Evolutionary conservation across 1,140 invertebrate species (phyloP).

Genomic region (Cotesia glomerata): DNA sequence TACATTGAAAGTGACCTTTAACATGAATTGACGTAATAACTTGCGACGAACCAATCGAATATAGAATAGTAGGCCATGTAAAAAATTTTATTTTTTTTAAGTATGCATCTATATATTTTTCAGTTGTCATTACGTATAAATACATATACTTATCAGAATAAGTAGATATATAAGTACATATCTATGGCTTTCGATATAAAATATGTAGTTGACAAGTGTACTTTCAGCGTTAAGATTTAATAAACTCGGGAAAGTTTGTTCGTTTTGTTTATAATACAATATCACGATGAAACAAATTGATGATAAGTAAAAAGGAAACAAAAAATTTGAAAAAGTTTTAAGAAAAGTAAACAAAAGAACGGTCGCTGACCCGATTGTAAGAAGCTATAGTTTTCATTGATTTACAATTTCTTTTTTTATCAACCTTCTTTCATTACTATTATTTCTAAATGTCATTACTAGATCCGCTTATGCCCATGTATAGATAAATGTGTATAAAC

Average conservation of each 20-base stretch:
- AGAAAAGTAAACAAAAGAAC: slow-evolving; percentile 19
- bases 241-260: not conserved
- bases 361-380: slow-evolving; percentile 29
- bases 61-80: slow-evolving; percentile 30
- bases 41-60: slow-evolving; percentile 19
- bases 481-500: too few species aligned
- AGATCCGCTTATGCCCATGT: slow-evolving; percentile 20
- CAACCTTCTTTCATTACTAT: slow-evolving; percentile 27
- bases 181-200: not conserved
- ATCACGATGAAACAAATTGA: not conserved
- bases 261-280: not conserved
- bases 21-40: slow-evolving; percentile 29
- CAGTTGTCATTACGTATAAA: not conserved
- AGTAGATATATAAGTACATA: too few species aligned
- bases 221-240: not conserved
- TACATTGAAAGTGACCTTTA: slow-evolving; percentile 29
- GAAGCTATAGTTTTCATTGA: slow-evolving; percentile 26
- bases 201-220: not conserved
- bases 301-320: not conserved
- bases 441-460: slow-evolving; percentile 33
- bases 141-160: not conserved
- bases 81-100: slow-evolving; percentile 14
- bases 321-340: not conserved
- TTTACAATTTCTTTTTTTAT: slow-evolving; percentile 30
- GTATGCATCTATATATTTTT: not conserved